Percentiles rank a stretch among this genome's conserved stretches.
Conservation (phyloP, 2,888 invertebrate genomes). For the Agrochola litura region DNA sequence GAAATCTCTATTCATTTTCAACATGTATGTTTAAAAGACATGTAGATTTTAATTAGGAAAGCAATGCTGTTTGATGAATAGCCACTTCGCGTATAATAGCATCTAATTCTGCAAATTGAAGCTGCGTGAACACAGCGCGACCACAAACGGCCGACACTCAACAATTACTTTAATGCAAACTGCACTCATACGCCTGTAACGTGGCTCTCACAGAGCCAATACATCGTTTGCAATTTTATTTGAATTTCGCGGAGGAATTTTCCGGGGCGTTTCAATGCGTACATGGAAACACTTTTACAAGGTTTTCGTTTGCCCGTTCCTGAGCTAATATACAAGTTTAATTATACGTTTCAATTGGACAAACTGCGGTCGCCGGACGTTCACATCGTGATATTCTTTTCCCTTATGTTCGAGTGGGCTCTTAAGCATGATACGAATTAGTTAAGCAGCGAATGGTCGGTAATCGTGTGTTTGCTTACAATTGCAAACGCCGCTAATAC, state of each 20-base stretch:
- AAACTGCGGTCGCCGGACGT: conserved; percentile 73
- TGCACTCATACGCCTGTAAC: conserved; percentile 77
- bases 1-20: conserved; percentile 44
- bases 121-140: conserved; percentile 74
- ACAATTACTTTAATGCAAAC: conserved; percentile 84
- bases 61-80: conserved; percentile 67
- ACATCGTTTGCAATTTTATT: conserved; percentile 84
- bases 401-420: conserved; percentile 73
- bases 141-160: conserved; percentile 74
- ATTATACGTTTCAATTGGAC: conserved; percentile 81
- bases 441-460: conserved; percentile 81
- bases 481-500: conserved; percentile 83
- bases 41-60: conserved; percentile 68
- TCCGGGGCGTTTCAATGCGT: conserved; percentile 75
- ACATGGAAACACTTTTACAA: conserved; percentile 83
- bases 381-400: conserved; percentile 77
- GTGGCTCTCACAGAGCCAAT: conserved; percentile 72
- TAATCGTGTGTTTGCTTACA: conserved; percentile 85
- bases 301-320: conserved; percentile 69
- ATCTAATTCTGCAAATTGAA: conserved; percentile 83
- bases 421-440: conserved; percentile 85
- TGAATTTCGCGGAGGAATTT: conserved; percentile 75
- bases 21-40: conserved; percentile 31
- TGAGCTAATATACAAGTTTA: conserved; percentile 81
- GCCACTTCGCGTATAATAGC: conserved; percentile 71